phyloP scores from a whole-genome alignment of 2,797 vertebrate genomes.

The Atherinosoma microstoma region DNA sequence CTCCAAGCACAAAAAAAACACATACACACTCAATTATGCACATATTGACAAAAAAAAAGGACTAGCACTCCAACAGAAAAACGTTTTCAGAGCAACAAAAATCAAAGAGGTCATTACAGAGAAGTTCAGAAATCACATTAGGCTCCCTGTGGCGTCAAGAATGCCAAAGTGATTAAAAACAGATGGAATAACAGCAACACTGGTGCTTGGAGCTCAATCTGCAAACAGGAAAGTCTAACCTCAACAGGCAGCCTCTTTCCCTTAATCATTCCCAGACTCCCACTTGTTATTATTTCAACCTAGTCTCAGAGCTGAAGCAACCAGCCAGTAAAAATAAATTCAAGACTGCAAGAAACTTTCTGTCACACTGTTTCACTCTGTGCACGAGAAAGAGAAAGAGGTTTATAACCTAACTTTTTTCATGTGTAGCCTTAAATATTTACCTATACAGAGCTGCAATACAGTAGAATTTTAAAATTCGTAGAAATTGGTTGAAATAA shows the following conservation, averaged over 20 bases:
- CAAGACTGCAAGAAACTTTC: constrained; percentile 62
- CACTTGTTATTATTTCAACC: constrained; percentile 88
- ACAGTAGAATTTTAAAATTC: constrained; percentile 1
- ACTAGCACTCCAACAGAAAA: constrained; percentile 48
- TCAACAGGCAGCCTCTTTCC: constrained; percentile 85
- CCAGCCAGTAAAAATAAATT: constrained; percentile 81
- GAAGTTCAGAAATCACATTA: constrained; percentile 84
- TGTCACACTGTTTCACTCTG: constrained; percentile 51
- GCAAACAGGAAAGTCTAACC: constrained; percentile 92
- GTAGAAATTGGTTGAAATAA: constrained; percentile 17
- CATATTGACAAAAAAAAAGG: constrained; percentile 35
- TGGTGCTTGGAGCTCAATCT: constrained; percentile 88
- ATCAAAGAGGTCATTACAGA: constrained; percentile 82
- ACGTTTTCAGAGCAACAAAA: constrained; percentile 69
- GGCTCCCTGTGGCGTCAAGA: constrained; percentile 85
- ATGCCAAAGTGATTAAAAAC: constrained; percentile 90
- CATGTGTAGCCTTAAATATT: constrained; percentile 9
- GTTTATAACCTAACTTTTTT: constrained; percentile 29
- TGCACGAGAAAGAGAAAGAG: constrained; percentile 43
- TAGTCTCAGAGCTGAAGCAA: constrained; percentile 72
- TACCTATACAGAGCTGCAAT: constrained; percentile 8
- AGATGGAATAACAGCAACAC: constrained; percentile 89
- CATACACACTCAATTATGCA: constrained; percentile 15
- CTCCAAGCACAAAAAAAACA: constrained; percentile 7
- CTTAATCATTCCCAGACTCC: constrained; percentile 91